phyloP scores from a whole-genome alignment of 2,113 vertebrate genomes.

The Hyperopisus bebe region DNA sequence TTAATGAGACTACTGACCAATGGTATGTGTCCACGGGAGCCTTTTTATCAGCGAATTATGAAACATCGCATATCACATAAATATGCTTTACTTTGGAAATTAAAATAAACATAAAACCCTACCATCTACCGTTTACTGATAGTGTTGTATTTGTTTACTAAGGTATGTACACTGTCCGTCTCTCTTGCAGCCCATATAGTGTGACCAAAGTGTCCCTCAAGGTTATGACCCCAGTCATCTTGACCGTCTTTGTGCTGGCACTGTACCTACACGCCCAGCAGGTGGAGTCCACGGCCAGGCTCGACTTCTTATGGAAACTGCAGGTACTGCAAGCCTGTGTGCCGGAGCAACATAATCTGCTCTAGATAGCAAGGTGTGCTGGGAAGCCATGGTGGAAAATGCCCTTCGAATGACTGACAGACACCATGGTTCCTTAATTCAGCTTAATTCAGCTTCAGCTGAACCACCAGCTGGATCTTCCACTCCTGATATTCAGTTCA shows the following conservation, averaged over 20 bases:
- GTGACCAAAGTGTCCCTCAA: slow-evolving; percentile 83
- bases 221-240: slow-evolving; percentile 84
- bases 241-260: slow-evolving; percentile 86
- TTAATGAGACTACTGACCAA: slow-evolving; percentile 69
- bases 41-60: neutral
- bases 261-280: slow-evolving; percentile 94
- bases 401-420: neutral
- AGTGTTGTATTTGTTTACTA: neutral
- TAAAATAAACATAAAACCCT: neutral
- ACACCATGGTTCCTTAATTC: neutral
- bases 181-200: slow-evolving; percentile 46
- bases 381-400: neutral
- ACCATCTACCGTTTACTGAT: neutral
- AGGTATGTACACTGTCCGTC: neutral
- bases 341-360: neutral
- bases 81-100: neutral
- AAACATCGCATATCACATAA: neutral
- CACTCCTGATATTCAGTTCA: neutral
- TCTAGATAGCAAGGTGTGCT: neutral
- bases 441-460: neutral
- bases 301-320: slow-evolving; percentile 97
- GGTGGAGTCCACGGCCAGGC: slow-evolving; percentile 89
- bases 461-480: neutral
- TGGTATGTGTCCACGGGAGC: slow-evolving; percentile 63
- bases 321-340: slow-evolving; percentile 63